These are phyloP conservation scores for Agrotis segetum DNA, from an alignment of 2,888 invertebrate species.

Conservation along the genomic window DNA sequence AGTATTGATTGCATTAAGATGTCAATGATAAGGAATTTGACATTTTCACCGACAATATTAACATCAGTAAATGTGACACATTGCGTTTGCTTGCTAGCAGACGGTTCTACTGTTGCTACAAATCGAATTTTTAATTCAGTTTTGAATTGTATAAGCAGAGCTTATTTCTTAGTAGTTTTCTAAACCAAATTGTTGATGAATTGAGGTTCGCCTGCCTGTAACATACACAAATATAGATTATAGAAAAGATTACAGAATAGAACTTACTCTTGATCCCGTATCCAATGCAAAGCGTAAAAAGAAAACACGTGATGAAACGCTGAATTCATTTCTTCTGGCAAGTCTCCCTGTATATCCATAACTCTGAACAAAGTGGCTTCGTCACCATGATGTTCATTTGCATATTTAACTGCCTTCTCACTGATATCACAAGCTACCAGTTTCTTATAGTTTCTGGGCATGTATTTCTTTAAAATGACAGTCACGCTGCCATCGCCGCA, in stretches of 20 bases:
- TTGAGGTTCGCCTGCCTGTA: no score
- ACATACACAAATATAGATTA: no score
- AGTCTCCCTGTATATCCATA: conserved; percentile 56
- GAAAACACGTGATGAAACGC: conserved; percentile 63
- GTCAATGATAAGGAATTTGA: no score
- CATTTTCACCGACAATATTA: not conserved
- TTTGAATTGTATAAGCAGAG: not conserved
- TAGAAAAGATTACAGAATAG: not conserved
- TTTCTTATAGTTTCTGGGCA: conserved; percentile 88
- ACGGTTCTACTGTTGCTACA: not conserved
- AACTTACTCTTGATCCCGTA: conserved; percentile 62
- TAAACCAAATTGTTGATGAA: not conserved
- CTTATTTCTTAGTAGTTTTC: not conserved
- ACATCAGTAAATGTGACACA: not conserved
- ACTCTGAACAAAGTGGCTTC: conserved; percentile 68
- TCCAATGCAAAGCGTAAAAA: conserved; percentile 63
- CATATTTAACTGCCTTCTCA: conserved; percentile 92
- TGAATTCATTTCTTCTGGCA: conserved; percentile 57
- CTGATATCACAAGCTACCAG: conserved; percentile 93
- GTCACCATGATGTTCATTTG: conserved; percentile 87
- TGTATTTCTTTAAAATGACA: conserved; percentile 90
- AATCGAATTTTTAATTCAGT: not conserved
- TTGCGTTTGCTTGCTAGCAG: not conserved
- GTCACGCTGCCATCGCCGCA: conserved; percentile 93
- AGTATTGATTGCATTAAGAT: no score